Percentiles rank a stretch among this genome's conserved stretches.
Evolutionary conservation across 2,888 invertebrate species (phyloP).

Genomic region (Hetaerina titia): DNA sequence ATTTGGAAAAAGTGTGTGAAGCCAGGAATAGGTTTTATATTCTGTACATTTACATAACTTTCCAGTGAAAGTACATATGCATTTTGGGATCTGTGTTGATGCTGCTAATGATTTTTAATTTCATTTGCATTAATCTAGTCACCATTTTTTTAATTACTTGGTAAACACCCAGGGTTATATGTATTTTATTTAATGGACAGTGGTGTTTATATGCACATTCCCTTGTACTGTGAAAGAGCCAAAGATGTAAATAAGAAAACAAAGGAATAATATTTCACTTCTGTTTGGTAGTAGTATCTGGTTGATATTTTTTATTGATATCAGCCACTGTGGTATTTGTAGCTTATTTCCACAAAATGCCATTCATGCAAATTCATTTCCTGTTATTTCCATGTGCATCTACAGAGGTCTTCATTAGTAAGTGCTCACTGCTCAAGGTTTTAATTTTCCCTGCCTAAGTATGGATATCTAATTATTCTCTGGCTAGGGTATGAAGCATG

Average conservation of each 20-base stretch:
- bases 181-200: background rate
- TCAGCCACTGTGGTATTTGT: background rate
- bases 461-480: background rate
- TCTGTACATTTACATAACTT: background rate
- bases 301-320: background rate
- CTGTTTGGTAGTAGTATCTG: background rate
- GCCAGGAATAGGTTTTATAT: background rate
- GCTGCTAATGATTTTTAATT: background rate
- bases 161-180: background rate
- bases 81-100: constrained; percentile 6
- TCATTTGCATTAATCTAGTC: background rate
- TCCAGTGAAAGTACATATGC: background rate
- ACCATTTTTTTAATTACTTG: background rate
- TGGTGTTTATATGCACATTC: background rate
- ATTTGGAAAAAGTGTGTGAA: background rate
- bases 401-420: background rate
- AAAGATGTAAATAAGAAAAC: background rate
- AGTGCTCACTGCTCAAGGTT: background rate
- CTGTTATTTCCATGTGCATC: background rate
- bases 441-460: background rate
- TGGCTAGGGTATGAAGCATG: background rate
- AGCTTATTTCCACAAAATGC: background rate
- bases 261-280: background rate
- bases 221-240: background rate
- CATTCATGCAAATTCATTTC: background rate